Evolutionary conservation across 2,113 vertebrate genomes (phyloP).

Genomic region (Helogale parvula): DNA sequence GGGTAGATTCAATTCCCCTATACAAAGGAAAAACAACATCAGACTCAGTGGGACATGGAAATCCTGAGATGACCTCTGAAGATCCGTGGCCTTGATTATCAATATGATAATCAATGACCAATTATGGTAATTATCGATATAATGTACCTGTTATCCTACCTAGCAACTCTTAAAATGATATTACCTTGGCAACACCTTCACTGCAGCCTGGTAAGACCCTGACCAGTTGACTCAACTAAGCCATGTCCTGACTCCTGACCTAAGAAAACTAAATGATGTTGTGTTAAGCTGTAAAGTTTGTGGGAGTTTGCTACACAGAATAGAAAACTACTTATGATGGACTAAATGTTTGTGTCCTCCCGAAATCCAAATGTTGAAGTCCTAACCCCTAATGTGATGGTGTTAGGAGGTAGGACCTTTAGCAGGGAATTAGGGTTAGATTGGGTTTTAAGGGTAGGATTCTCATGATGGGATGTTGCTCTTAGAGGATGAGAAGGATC

Average conservation of each 20-base stretch:
- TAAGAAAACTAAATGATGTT: neutral
- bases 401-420: neutral
- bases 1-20: neutral
- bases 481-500: neutral
- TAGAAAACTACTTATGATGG: neutral
- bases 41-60: neutral
- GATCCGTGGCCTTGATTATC: neutral
- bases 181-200: neutral
- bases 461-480: neutral
- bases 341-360: neutral
- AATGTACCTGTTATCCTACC: neutral
- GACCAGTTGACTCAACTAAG: neutral
- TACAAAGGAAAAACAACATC: neutral
- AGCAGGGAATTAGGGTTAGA: neutral
- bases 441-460: too few species aligned
- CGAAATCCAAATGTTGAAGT: neutral
- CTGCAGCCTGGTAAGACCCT: neutral
- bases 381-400: neutral
- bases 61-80: neutral
- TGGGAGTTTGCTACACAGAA: neutral
- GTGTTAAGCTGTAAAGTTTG: neutral
- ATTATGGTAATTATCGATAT: neutral
- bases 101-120: too few species aligned
- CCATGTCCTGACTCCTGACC: neutral
- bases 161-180: neutral